Conservation (phyloP, 2,797 vertebrate species). For the Numenius phaeopus region DNA sequence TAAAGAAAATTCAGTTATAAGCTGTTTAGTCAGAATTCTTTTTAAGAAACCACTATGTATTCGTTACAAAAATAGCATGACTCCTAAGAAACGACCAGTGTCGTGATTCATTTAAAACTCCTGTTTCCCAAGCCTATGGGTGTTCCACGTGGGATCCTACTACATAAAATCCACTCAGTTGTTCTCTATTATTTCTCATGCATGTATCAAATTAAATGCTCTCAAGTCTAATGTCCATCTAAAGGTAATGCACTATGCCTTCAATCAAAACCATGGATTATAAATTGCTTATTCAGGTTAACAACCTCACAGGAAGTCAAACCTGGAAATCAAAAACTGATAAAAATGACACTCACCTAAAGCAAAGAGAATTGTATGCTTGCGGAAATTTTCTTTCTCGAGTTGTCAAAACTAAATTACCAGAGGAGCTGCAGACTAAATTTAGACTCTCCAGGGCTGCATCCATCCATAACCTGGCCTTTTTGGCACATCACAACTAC, state of each 20-base stretch:
- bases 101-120: background rate
- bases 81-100: background rate
- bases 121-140: background rate
- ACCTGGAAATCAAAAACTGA: background rate
- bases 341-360: background rate
- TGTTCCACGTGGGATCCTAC: background rate
- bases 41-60: background rate
- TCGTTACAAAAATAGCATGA: background rate
- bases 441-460: conserved; percentile 65
- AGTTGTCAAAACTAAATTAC: conserved; percentile 38
- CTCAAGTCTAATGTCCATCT: background rate
- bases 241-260: background rate
- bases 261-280: background rate
- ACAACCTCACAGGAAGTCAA: background rate
- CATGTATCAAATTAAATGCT: background rate
- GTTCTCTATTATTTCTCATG: background rate
- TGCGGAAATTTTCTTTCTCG: conserved; percentile 6
- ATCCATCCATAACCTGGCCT: conserved; percentile 72
- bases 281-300: background rate
- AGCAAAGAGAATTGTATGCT: background rate
- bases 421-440: conserved; percentile 64
- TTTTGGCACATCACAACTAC: conserved; percentile 52
- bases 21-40: conserved; percentile 40
- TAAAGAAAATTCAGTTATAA: conserved; percentile 31
- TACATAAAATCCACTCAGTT: background rate